Base-by-base conservation (phyloP, 1,140 invertebrate genomes). In the Hyles vespertilio region DNA sequence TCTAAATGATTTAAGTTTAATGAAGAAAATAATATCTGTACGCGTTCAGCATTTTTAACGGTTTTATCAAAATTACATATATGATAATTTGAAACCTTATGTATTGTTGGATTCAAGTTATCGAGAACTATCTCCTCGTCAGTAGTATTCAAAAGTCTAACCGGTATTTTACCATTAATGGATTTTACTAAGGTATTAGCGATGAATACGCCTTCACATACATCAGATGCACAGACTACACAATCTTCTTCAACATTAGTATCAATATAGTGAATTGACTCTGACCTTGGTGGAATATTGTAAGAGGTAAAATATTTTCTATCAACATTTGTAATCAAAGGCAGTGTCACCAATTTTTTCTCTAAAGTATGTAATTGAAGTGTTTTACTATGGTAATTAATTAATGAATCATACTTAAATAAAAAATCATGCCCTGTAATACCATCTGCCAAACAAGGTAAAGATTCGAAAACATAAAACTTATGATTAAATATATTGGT, bases 391-490 rank as follows among this genome's bases (percentile, higher is more conserved):
- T 55, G 40, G 32, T 59, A 32, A 52, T 58, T 63, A 69, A 44
- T 66, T 50, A 33, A 69, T 45, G 9, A 40, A 49, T 12, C 56
- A 54, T 56, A 67, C 54, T 60, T 69, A 8, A 11, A 51, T 22
- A 70, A 58, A 49, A 69, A 72, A 7, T 72, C 69, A 43, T 58
- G 51, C n/a, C 69, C 69, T n/a, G 66, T 40, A 48, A 69, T 72
- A 6, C 69, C 63, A 56, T 47, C 36, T 2, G 56, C 55, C 47
- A 54, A 50, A 59, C 58, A 62, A 11, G 69, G 63, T 49, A 72
- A 40, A n/a, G 34, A 55, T 52, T 64, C 12, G 43, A 72, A 66
- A 40, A 69, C 53, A 66, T 57, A 64, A 52, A 72, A 69, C 34
- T 63, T 56, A 59, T 72, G 58, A 36, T 43, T 43, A 9, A 67